Base-by-base conservation (phyloP, 2,113 vertebrate genomes). In the Microtus ochrogaster region DNA sequence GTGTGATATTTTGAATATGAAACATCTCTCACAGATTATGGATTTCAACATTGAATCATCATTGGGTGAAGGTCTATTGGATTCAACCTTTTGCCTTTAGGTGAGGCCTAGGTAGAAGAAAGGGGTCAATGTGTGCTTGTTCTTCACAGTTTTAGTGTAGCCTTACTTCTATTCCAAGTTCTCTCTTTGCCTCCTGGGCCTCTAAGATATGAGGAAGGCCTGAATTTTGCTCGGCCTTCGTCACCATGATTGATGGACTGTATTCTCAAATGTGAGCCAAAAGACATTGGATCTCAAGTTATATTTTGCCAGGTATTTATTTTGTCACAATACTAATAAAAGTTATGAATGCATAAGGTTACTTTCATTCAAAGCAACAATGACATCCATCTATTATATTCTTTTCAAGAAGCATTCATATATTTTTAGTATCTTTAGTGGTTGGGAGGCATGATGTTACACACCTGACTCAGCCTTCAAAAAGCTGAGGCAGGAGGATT, bases 341-440 rank as follows among this genome's bases (percentile, higher is more conserved):
- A 85, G 39, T n/a, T 74, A 49, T 65, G 33, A 86, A 70, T 39
- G 21, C 6, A 33, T 68, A 86, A 76, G 33, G 13, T 33, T 74
- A 41, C 55, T 84, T 92, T 76, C 86, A 77, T 89, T 76, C 47
- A 87, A 77, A 92, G 26, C 47, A 86, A 74, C 24, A 70, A 21
- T 39, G 33, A 61, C 66, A 87, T 14, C 14, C 49, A 63, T 87
- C 36, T 61, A 26, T 22, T 49, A 87, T 91, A 39, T 90, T 33
- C 28, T 89, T 83, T 84, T 61, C 44, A 89, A 63, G 41, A 94
- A 89, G 2, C 21, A 84, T 84, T 52, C 24, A 61, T 49, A 74
- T 77, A 39, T 58, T 44, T 76, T 28, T 61, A 89, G 85, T 76
- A 39, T 61, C 12, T 39, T 26, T 44, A 85, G 22, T 70, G 49